Evolutionary conservation across 2,888 invertebrate genomes (phyloP), one percentile per base, ranked within the genome.

Genomic region (Pharmacophagus antenor): DNA sequence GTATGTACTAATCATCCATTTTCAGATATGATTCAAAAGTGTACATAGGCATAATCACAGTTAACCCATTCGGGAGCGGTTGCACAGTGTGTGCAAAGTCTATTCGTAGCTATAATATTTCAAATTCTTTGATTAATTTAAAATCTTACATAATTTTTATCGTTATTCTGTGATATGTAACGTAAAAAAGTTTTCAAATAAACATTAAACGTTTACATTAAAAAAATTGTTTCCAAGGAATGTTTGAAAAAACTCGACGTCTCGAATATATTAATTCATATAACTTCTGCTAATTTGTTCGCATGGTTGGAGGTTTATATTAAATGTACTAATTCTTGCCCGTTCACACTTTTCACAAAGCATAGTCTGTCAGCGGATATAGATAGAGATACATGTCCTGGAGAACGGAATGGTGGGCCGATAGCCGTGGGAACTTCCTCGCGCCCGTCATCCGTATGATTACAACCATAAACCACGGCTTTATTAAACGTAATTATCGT

Each of bases 401-500:
- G 49, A 59, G 58, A 62, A 63, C 68, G 67, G 68, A 70, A 68
- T 62, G 59, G 56, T 18, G 23, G 15, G 41, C 25, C 37, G 66
- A 64, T 68, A 67, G 56, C 42, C 68, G 70, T 71, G 71, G 68
- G 71, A 71, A 70, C 70, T 65, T 71, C 67, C 69, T 66, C 63
- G 57, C 59, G 55, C 10, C 27, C 15, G 17, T 17, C 50, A 52
- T 48, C 49, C 62, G 61, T 58, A 62, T 64, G 61, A 60, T 65
- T 65, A 67, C 63, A 63, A 56, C 41, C 42, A 49, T 22, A 44
- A 58, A 54, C 23, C 53, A 47, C 18, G 18, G 18, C n/a, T 18
- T 44, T 44, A 44, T 44, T 8, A 18, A 18, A 8, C 10, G 18
- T 44, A 44, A n/a, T 18, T 18, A 44, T 8, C n/a, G n/a, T 15